Evolutionary conservation across 2,797 vertebrate genomes (phyloP), one percentile per base, ranked within the genome.

Genomic region (Enteromius thamalakanensis): DNA sequence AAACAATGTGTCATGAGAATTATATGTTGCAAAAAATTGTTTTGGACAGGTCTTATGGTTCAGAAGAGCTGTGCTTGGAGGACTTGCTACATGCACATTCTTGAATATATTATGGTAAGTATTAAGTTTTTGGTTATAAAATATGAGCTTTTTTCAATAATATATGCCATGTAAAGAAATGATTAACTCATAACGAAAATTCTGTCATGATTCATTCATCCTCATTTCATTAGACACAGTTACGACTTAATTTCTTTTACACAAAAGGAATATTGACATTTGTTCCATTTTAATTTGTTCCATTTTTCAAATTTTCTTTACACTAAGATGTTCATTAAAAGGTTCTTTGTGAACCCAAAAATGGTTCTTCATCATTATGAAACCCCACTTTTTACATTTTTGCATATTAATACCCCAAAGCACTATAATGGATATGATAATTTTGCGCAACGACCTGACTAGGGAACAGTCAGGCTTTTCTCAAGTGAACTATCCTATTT

Each of bases 51-150:
- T 94, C 78, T 79, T 94, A 89, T 93, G 93, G 91, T 94, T 94
- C 85, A 90, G 93, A 37, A 92, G 94, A 88, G 90, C 88, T 0
- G 87, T 94, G 2, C 88, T 93, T 1, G 91, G 90, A 76, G 93
- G 93, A 40, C 88, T 95, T 76, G 86, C 90, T 60, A 94, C 94
- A 51, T 94, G 92, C 79, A 88, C 91, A 2, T 72, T 94, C 7
- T 90, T 94, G 51, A 94, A 94, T 89, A 90, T 94, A 83, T 91
- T 94, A 69, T 94, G 93, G 94, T 95, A 86, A 91, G 92, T 65
- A 29, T 23, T 15, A 11, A 74, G 45, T 6, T 17, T 80, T 76
- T 37, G 7, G 55, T 37, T 42, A 40, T 8, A 23, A 76, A 55
- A 58, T n/a, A 11, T 37, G 10, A 2, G 19, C 15, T 29, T 71